phyloP scores from a whole-genome alignment of 2,888 invertebrate species.

The Apoderus coryli region DNA sequence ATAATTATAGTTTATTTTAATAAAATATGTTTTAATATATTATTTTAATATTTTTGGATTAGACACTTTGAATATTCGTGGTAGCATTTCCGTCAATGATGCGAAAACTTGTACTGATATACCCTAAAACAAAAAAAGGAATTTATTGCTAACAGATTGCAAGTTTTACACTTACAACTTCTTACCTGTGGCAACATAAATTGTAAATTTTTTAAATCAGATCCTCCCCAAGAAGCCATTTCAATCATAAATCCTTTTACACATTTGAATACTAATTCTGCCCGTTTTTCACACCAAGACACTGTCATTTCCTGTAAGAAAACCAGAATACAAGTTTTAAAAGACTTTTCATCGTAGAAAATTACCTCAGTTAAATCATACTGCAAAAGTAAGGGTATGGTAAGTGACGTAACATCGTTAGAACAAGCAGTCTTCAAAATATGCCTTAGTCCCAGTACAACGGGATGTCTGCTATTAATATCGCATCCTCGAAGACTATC shows the following conservation, averaged over 20 bases:
- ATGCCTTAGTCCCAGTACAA: constrained; percentile 86
- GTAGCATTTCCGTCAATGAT: constrained; percentile 73
- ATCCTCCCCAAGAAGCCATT: constrained; percentile 86
- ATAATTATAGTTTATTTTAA: too few species aligned
- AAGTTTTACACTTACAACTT: constrained; percentile 7
- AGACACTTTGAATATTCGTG: constrained; percentile 86
- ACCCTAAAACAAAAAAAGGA: constrained; percentile 35
- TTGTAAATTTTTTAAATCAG: constrained; percentile 75
- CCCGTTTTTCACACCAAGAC: constrained; percentile 89
- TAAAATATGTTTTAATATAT: too few species aligned
- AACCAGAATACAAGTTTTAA: constrained; percentile 4
- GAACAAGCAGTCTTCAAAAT: constrained; percentile 90
- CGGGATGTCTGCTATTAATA: constrained; percentile 91
- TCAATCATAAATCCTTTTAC: constrained; percentile 99
- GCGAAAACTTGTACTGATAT: constrained; percentile 73
- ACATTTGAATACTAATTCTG: constrained; percentile 96
- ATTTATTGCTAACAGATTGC: constrained; percentile 3
- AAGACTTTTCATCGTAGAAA: constrained; percentile 4
- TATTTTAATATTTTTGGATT: constrained; percentile 71
- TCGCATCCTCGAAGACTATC: constrained; percentile 55
- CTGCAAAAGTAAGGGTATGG: constrained; percentile 81
- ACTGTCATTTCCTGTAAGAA: constrained; percentile 72
- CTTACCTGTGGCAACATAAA: constrained; percentile 67
- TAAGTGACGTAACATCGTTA: constrained; percentile 84
- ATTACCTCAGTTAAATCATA: constrained; percentile 87